Evolutionary conservation across 2,113 vertebrate species (phyloP).

Genomic region (Acanthisitta chloris): DNA sequence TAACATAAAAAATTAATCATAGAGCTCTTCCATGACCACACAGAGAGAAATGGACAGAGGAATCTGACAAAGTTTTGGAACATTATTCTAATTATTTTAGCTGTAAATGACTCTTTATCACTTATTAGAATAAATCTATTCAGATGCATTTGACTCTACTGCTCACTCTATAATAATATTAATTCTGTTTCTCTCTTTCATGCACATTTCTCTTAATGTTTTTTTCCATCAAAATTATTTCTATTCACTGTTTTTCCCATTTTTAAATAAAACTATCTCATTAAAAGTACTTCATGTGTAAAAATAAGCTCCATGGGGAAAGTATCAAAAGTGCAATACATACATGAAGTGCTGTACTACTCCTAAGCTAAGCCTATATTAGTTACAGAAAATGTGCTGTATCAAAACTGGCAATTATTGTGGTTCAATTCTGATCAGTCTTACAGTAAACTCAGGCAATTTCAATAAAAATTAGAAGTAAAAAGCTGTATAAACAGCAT

Average conservation of each 20-base stretch:
- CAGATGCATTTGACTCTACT: not conserved
- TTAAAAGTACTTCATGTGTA: not conserved
- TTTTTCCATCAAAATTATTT: not conserved
- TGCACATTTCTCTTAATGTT: not conserved
- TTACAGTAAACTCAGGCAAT: not conserved
- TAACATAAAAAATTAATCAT: not conserved
- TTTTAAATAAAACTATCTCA: not conserved
- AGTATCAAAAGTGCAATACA: not conserved
- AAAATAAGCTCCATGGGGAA: not conserved
- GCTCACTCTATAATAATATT: not conserved
- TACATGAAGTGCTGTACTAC: not conserved
- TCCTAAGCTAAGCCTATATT: not conserved
- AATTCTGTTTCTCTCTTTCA: not conserved
- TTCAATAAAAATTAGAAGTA: not conserved
- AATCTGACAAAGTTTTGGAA: not conserved
- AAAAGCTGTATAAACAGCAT: not conserved
- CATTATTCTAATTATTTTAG: not conserved
- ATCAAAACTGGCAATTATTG: not conserved
- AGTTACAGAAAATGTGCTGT: not conserved
- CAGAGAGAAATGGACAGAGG: not conserved
- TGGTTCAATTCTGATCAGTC: not conserved
- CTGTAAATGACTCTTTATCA: not conserved
- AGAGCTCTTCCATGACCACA: not conserved
- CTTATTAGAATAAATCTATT: not conserved
- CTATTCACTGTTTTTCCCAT: not conserved